These are phyloP conservation scores for Popillia japonica DNA, from an alignment of 1,140 invertebrate genomes.

Conservation along the genomic window DNA sequence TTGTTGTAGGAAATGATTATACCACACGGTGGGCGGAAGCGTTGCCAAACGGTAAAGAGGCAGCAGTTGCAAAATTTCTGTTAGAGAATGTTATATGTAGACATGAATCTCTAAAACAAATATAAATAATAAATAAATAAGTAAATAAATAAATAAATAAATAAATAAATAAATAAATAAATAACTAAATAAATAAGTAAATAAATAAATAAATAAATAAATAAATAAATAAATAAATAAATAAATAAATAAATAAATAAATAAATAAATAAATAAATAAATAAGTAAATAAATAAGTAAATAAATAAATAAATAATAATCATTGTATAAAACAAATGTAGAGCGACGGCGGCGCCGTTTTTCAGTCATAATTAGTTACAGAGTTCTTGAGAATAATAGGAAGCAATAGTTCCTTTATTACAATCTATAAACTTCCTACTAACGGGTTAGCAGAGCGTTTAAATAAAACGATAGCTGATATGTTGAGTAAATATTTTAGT, in stretches of 20 bases:
- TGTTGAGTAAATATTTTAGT: background rate
- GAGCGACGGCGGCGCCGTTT: background rate
- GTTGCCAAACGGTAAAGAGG: constrained; percentile 35
- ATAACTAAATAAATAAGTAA: no score
- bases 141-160: no score
- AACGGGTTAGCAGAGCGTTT: background rate
- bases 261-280: no score
- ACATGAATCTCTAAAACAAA: constrained; percentile 1
- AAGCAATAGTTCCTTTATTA: background rate
- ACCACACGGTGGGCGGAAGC: constrained; percentile 50
- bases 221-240: no score
- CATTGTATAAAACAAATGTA: background rate
- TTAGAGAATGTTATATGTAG: constrained; percentile 46
- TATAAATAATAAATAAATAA: no score
- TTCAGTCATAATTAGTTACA: constrained; percentile 47
- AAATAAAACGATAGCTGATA: background rate
- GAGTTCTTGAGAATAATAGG: constrained; percentile 41
- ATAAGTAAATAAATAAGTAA: no score
- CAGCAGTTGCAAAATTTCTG: constrained; percentile 47
- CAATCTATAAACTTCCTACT: background rate
- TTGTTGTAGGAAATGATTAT: constrained; percentile 43
- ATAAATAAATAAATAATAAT: no score
- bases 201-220: no score
- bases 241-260: no score
- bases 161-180: no score